Evolutionary conservation across 2,888 invertebrate species (phyloP), one percentile per base, ranked within the genome.

Genomic region (Eupithecia dodoneata): DNA sequence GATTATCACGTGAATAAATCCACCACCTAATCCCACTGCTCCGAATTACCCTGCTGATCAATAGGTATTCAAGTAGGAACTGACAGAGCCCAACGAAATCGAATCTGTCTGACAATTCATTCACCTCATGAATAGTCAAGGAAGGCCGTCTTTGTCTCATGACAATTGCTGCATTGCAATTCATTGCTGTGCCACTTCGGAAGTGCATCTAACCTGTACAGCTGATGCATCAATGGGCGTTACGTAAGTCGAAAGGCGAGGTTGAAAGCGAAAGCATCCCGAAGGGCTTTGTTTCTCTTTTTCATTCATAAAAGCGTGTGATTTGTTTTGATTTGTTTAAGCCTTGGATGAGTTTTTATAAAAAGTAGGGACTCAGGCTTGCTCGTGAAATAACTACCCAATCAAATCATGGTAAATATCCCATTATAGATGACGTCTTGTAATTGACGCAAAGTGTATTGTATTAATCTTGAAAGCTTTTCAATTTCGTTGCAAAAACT

Each of bases 91-190:
- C 45, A 69, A 69, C 74, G 79, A 77, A 76, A 80, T 72, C 76
- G 72, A 81, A 75, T 76, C 74, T 76, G 76, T 66, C 73, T 45
- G 69, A 77, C 79, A 80, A 72, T 81, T 82, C 84, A 87, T 87
- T 87, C 84, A 86, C 75, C 83, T 86, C 85, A 87, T 88, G 86
- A 86, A 82, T 88, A 88, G 86, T 87, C 85, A 88, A 83, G 78
- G 74, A 80, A 82, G 81, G 78, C 79, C 80, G 77, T 76, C 77
- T 81, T 79, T 79, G 82, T 83, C 87, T 81, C 83, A 74, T 80
- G 85, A 79, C 79, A 76, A 79, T 78, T 63, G 81, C 59, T 76
- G 73, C 75, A 77, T 81, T 81, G 77, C 80, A 80, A 80, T 81
- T 80, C 81, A 81, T 81, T 74, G 79, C 79, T 72, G 71, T 42